phyloP scores from a whole-genome alignment of 2,113 vertebrate genomes.

The Hymenochirus boettgeri region DNA sequence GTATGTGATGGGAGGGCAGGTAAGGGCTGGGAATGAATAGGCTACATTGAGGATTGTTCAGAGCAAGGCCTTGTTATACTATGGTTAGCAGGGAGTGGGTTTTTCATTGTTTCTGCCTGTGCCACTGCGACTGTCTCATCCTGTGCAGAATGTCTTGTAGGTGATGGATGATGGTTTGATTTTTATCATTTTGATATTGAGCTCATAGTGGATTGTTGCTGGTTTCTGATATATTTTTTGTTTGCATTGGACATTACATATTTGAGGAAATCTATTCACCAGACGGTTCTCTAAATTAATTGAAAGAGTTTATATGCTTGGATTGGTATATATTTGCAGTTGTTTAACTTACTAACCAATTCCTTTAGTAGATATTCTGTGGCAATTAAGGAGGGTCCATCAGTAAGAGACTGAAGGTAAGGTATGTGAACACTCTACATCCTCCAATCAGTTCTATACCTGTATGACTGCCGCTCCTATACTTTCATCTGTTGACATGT shows the following conservation, averaged over 20 bases:
- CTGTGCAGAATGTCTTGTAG: conserved; percentile 93
- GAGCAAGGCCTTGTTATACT: conserved; percentile 49
- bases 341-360: too few species aligned
- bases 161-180: conserved; percentile 50
- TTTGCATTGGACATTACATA: not conserved
- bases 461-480: too few species aligned
- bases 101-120: conserved; percentile 91
- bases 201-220: not conserved
- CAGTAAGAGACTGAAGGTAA: too few species aligned
- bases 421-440: too few species aligned
- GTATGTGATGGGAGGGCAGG: conserved; percentile 44
- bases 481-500: too few species aligned
- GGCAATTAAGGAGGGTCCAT: too few species aligned
- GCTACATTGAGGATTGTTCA: conserved; percentile 30
- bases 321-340: too few species aligned
- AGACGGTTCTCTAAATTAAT: too few species aligned
- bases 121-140: conserved; percentile 80
- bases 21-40: conserved; percentile 54
- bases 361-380: too few species aligned
- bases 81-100: conserved; percentile 90
- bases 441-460: too few species aligned
- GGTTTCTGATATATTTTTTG: not conserved
- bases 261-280: too few species aligned
- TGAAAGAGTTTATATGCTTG: too few species aligned
- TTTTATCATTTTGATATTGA: not conserved